Evolutionary conservation across 2,888 invertebrate genomes (phyloP), one percentile per base, ranked within the genome.

Genomic region (Malthinus flaveolus): DNA sequence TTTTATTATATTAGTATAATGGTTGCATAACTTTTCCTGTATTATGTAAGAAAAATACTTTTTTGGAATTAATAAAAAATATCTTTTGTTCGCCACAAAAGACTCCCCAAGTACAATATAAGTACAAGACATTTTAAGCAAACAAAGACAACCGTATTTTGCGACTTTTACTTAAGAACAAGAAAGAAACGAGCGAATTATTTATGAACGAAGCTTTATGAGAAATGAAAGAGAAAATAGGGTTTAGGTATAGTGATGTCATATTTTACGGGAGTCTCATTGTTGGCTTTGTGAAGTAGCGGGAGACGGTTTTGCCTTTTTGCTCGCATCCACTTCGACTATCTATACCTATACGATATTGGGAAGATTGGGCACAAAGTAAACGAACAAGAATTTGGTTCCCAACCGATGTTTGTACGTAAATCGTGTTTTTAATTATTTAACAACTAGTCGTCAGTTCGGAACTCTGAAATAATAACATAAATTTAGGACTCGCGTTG

Each of bases 221-320:
- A 74, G 72, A 74, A 74, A 73, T 74, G 74, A 73, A 73, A 74
- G 71, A 71, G 73, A 74, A 73, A 73, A 73, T 72, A 71, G 71
- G 73, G 71, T 72, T 73, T 73, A 73, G 70, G 70, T 68, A 23
- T 23, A 68, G 69, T 70, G 69, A 72, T 63, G 71, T 72, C 72
- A 69, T 71, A 73, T 71, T 70, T 73, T 72, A 69, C 71, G 65
- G 66, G 64, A 66, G 65, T 58, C 48, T 66, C 65, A 69, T 69
- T 70, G 70, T 70, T 68, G 70, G 71, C 66, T 69, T 64, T 42
- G 11, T 11, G 12, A 42, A 42, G 39, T 12, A 12, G 39, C 12
- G 15, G 12, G 23, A 42, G 23, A 42, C 23, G 39, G 12, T 42
- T 42, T 42, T 42, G 39, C 39, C 39, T 42, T 42, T 42, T 42